Evolutionary conservation across 2,113 vertebrate genomes (phyloP), one percentile per base, ranked within the genome.

Genomic region (Platichthys flesus): DNA sequence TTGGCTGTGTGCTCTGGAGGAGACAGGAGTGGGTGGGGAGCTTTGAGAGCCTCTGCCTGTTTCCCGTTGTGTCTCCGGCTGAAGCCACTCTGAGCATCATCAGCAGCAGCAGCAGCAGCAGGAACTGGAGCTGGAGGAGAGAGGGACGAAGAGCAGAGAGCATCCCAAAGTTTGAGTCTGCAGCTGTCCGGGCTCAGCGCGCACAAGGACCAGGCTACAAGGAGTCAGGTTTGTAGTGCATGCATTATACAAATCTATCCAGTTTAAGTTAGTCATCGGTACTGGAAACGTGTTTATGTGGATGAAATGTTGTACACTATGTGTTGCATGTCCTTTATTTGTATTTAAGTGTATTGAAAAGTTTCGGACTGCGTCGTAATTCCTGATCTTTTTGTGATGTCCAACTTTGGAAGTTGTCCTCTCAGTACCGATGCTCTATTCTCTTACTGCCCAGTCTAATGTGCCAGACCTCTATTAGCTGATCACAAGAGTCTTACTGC

Each of bases 121-220:
- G 28, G 6, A 31, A 7, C 31, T 31, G 67, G n/a, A 54, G 76
- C 52, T 47, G 67, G 24, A 57, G 76, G 47, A 45, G 42, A 47
- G 54, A 51, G 69, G 12, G 56, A 24, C 23, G 61, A 57, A 51
- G 69, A 57, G 62, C 37, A 40, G 26, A 82, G 62, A 62, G 57
- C 83, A 60, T 83, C 83, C 10, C 45, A 89, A 92, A 93, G 85
- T 93, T 93, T 90, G 47, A 68, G 31, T 67, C 88, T 81, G 79
- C 79, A 55, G 70, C 71, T 51, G 74, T 63, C 10, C 59, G 61
- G 69, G 67, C 55, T 2, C 47, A 23, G 20, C 49, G 49, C 69
- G 69, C 16, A 47, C 51, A 18, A 16, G 45, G 49, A 42, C 24
- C 5, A 2, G 52, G 40, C 40, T 42, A 42, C 10, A 28, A n/a